Base-by-base conservation (phyloP, 2,797 vertebrate genomes). In the Euthynnus affinis region DNA sequence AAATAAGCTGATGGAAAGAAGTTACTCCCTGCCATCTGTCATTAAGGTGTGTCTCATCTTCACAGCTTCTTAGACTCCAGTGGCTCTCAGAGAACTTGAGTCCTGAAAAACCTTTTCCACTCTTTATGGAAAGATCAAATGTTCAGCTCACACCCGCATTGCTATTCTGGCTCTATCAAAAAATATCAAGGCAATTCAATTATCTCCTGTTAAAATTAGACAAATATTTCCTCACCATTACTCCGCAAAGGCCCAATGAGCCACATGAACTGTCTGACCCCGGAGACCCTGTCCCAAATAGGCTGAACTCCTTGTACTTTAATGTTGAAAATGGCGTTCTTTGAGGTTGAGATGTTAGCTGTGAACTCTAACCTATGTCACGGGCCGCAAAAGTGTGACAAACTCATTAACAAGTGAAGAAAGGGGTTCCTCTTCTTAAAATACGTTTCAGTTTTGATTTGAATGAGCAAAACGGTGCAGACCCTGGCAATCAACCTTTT, bases 121-220 rank as follows among this genome's bases (percentile, higher is more conserved):
- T 80, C 17, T 81, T 78, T 68, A 13, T 71, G 32, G 62, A 82
- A 63, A 77, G 86, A 80, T 78, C 72, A 88, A 59, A 80, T 87
- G 84, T 87, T 84, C 22, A 40, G 32, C 70, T 55, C 67, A 6
- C 48, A 73, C 55, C 67, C 58, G 20, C 49, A 3, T 60, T 76
- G 81, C 91, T 84, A 80, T 87, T 89, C 84, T 81, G 61, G 74
- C 69, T 59, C 81, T 53, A 90, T 89, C 83, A 88, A 81, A 91
- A 83, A 90, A 89, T 88, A 89, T 91, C 78, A 86, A 80, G 63
- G 85, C 87, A 91, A 90, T 92, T 93, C 83, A 92, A 92, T 94
- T 93, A 94, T 89, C 91, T 84, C 81, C 82, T 77, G 91, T 87
- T 93, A 93, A 93, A 92, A 92, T 93, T 91, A 93, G 92, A 91